Evolutionary conservation across 2,113 vertebrate species (phyloP).

Genomic region (Columbina picui): DNA sequence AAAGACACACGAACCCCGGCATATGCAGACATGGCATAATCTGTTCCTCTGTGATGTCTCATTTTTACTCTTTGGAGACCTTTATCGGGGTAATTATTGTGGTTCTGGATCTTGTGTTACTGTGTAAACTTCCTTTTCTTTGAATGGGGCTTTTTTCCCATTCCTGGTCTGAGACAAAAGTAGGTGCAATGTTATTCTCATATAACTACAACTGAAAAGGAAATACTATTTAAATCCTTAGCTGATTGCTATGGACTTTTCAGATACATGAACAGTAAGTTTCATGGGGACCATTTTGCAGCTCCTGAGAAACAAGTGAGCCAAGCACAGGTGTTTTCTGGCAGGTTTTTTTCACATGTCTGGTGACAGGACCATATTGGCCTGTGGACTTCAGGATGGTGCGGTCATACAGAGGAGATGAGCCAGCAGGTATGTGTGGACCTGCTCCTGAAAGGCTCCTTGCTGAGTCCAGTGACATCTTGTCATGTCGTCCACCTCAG

Average conservation of each 20-base stretch:
- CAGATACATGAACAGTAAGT: neutral
- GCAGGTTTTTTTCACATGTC: neutral
- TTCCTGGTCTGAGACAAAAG: neutral
- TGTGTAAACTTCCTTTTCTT: conserved; percentile 21
- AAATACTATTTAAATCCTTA: neutral
- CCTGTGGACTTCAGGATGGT: neutral
- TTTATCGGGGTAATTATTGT: neutral
- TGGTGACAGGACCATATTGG: fast-evolving
- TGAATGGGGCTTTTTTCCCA: neutral
- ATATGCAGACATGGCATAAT: conserved; percentile 45
- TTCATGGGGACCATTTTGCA: neutral
- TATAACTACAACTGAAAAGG: neutral
- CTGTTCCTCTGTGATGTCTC: conserved; percentile 24
- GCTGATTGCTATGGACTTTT: neutral
- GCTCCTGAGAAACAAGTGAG: neutral
- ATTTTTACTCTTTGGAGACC: neutral
- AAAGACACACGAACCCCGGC: neutral
- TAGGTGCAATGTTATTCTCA: neutral
- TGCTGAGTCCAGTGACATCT: neutral
- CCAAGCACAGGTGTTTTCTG: neutral
- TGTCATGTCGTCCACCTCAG: fast-evolving
- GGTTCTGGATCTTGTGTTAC: conserved; percentile 26
- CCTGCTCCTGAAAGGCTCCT: neutral
- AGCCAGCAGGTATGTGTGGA: neutral
- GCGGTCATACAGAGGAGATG: neutral